A percentile compares a stretch with the other conserved stretches of the same genome.
phyloP scores from a whole-genome alignment of 2,888 invertebrate genomes.

The Baccha elongata region DNA sequence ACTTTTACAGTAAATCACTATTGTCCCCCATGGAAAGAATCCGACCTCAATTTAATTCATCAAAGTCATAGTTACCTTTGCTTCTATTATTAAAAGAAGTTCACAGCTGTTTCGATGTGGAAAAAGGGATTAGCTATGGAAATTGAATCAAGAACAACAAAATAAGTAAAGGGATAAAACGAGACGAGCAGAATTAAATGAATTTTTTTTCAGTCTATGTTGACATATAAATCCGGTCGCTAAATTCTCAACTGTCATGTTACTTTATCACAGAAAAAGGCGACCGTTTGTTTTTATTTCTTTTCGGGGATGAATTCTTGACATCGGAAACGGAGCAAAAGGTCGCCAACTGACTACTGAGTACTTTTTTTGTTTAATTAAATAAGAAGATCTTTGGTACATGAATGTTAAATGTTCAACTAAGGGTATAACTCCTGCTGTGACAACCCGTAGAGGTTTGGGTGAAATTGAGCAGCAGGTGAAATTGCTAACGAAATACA shows the following conservation, averaged over 20 bases:
- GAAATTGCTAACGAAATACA: conserved; percentile 16
- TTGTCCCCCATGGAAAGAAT: too few species aligned
- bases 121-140: conserved; percentile 37
- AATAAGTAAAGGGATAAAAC: too few species aligned
- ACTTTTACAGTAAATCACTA: too few species aligned
- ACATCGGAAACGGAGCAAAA: conserved; percentile 35
- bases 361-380: conserved; percentile 32
- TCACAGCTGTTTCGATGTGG: conserved; percentile 10
- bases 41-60: conserved; percentile 58
- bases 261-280: conserved; percentile 18
- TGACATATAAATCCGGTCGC: conserved; percentile 51
- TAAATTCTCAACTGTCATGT: conserved; percentile 47
- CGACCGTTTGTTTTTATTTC: conserved; percentile 16
- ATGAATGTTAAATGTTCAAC: conserved; percentile 45
- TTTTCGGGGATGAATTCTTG: conserved; percentile 30
- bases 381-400: conserved; percentile 35
- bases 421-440: conserved; percentile 50
- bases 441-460: conserved; percentile 23
- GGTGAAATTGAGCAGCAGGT: conserved; percentile 33
- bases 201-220: conserved; percentile 10
- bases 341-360: conserved; percentile 11
- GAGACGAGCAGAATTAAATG: conserved; percentile 6
- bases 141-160: conserved; percentile 28
- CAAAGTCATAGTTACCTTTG: conserved; percentile 26
- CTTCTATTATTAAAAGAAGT: conserved; percentile 37